Evolutionary conservation across 53 echinoderm and acorn worm genomes (phyloP).

Genomic region (Antedon mediterranea): DNA sequence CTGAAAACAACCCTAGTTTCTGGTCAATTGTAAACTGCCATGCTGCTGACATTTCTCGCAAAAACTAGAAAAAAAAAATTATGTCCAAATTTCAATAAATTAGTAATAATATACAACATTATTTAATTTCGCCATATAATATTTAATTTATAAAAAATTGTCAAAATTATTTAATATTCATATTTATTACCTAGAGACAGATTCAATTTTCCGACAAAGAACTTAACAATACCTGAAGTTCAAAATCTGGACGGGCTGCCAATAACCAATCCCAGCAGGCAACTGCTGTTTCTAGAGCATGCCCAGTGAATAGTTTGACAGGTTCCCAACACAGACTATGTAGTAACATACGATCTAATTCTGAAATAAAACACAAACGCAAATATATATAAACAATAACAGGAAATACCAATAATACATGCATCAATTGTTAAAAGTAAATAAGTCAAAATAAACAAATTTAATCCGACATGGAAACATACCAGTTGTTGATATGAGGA

Average conservation of each 20-base stretch:
- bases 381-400: too few relatives aligned
- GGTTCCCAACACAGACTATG: conserved; percentile 82
- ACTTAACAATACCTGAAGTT: conserved; percentile 52
- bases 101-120: too few relatives aligned
- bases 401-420: too few relatives aligned
- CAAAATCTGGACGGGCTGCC: conserved; percentile 79
- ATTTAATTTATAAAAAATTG: not conserved
- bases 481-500: conserved; percentile 72
- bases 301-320: conserved; percentile 41
- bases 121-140: not conserved
- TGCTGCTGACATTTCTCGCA: conserved; percentile 87
- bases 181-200: not conserved
- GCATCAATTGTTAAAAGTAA: too few relatives aligned
- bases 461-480: too few relatives aligned
- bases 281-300: conserved; percentile 79
- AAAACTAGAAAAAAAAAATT: conserved; percentile 30
- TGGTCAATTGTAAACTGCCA: conserved; percentile 87
- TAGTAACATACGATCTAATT: conserved; percentile 49
- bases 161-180: not conserved
- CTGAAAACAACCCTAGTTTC: conserved; percentile 66
- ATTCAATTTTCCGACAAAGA: not conserved
- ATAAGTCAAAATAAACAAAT: not conserved
- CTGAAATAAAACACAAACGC: conserved; percentile 25
- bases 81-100: too few relatives aligned
- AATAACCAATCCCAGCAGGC: conserved; percentile 97